Evolutionary conservation across 1,140 invertebrate genomes (phyloP), one percentile per base, ranked within the genome.

Genomic region (Coboldia fuscipes): DNA sequence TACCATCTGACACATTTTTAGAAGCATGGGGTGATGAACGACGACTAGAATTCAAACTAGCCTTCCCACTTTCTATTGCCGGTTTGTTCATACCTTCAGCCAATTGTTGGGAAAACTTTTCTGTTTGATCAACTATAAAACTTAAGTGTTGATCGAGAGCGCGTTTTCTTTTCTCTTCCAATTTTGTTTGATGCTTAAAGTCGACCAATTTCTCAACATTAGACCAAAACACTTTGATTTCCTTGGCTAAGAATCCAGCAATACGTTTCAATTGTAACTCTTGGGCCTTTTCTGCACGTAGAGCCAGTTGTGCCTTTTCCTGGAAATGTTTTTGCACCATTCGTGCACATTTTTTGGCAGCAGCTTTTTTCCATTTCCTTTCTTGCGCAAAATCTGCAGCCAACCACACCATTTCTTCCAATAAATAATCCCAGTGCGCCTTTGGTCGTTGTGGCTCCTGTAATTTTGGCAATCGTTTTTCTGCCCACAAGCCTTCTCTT

Each of bases 361-460:
- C 79, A 30, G 79, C 76, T 57, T 90, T 92, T 49, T 97, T 98
- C 88, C 86, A 94, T 54, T 94, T 97, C 31, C 90, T 64, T 59
- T 98, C 93, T 54, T 94, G 84, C 20, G 81, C 81, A 66, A 98
- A 97, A 60, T 98, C 93, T 14, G 85, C 80, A 23, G 90, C 84
- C 33, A 99, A 62, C 94, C 94, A 99, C 16, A 80, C 76, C 85
- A 97, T 96, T 60, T 99, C 94, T 56, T 98, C 94, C 8, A 98
- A 56, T 31, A 99, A 64, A 58, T 93, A 98, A 56, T 98, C 94
- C 92, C 92, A 97, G 54, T 98, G 93, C n/a, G 80, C 76, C 63
- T 97, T 97, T 13, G 71, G 63, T 43, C 88, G 63, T 27, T 74
- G 66, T 36, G 86, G 82, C 61, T 97, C 90, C 46, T 86, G 73